These are phyloP conservation scores for Sinocyclocheilus anophthalmus DNA, from an alignment of 2,113 vertebrate species.

Conservation along the genomic window DNA sequence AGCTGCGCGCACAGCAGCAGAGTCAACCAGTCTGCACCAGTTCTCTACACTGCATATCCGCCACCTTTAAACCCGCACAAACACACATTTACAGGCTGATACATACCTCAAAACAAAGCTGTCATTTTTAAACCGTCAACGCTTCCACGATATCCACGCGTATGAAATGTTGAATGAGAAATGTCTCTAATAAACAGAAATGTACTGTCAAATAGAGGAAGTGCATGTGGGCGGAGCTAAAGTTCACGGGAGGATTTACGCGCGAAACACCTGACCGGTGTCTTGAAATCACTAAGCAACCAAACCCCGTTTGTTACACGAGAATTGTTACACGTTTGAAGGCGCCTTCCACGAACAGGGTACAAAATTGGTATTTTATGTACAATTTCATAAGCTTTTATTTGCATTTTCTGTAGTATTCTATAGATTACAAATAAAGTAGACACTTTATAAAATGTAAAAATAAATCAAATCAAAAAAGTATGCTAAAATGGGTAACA, in stretches of 20 bases:
- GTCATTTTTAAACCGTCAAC: slow-evolving; percentile 19
- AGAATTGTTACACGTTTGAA: not conserved
- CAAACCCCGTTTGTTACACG: slow-evolving; percentile 29
- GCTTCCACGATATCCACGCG: not conserved
- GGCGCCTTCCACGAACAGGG: not conserved
- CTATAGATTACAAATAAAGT: too few relatives aligned
- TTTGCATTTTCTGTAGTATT: too few relatives aligned
- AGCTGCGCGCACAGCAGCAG: slow-evolving; percentile 38
- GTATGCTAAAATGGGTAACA: too few relatives aligned
- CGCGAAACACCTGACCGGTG: slow-evolving; percentile 39
- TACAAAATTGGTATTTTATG: too few relatives aligned
- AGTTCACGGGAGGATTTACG: slow-evolving; percentile 45
- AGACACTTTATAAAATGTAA: too few relatives aligned
- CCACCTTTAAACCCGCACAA: slow-evolving; percentile 2
- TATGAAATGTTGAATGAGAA: not conserved
- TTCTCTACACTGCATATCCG: slow-evolving; percentile 48
- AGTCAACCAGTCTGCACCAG: slow-evolving; percentile 65
- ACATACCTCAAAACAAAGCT: slow-evolving; percentile 40
- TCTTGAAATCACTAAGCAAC: slow-evolving; percentile 21
- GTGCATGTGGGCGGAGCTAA: slow-evolving; percentile 49
- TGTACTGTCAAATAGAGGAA: slow-evolving; percentile 45
- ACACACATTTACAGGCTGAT: not conserved
- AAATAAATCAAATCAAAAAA: too few relatives aligned
- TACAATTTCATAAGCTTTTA: too few relatives aligned
- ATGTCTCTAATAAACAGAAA: not conserved